Base-by-base conservation (phyloP, 2,113 vertebrate genomes). In the Ramphastos sulfuratus region DNA sequence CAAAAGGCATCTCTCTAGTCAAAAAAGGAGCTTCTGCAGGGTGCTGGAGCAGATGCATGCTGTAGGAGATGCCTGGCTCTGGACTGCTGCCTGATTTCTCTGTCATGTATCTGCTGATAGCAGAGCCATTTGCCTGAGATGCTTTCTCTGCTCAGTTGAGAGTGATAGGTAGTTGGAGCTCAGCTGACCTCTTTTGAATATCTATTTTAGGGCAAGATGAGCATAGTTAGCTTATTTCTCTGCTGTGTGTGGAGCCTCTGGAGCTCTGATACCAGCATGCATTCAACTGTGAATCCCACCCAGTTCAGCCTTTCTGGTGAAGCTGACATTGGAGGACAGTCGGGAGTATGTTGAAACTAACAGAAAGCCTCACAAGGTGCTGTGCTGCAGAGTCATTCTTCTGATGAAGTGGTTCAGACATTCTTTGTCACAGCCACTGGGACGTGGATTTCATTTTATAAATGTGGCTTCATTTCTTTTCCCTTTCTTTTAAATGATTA, bases 131-230 rank as follows among this genome's bases (percentile, higher is more conserved):
- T 94, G 65, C 54, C 73, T 60, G 33, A 60, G 61, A n/a, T 71
- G 42, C 88, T 72, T 85, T 81, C 83, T 94, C 13, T 58, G 25
- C 83, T 88, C 50, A 35, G 37, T 60, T 21, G 46, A 58, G 24
- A 46, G 13, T 48, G 72, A 72, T 56, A 75, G 48, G 82, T 83
- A 83, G 58, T 74, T 85, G 69, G 65, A 78, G 65, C 85, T 93
- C 90, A 92, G 65, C 90, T 91, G 83, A 81, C 76, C 54, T 92
- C 58, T n/a, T 95, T 77, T 84, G 66, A 90, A 35, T 90, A 71
- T 67, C 93, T 93, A 75, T 90, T 96, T 96, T 96, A 77, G 85
- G 90, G 67, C 17, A 56, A 66, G 67, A 50, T 76, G 75, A 77
- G 9, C 7, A 2, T 27, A 54, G 44, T 78, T 92, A 82, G 17